Percentiles rank a stretch among this genome's conserved stretches.
Evolutionary conservation across 2,113 vertebrate genomes (phyloP).

Genomic region (Amblyopsis rosae): DNA sequence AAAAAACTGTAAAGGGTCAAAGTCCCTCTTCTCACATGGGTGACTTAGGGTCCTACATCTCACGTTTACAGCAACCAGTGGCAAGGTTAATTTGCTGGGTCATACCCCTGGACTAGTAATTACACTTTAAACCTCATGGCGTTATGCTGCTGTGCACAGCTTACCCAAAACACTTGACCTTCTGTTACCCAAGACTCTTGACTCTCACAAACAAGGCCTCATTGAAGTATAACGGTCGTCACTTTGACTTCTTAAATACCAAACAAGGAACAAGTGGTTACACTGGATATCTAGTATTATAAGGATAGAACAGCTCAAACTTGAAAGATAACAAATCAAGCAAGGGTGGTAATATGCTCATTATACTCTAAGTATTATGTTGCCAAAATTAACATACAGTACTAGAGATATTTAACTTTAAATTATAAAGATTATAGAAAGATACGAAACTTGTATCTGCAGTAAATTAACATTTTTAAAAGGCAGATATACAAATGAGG

Average conservation of each 20-base stretch:
- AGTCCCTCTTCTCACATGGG: slow-evolving; percentile 29
- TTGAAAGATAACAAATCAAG: no score
- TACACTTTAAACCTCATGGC: slow-evolving; percentile 43
- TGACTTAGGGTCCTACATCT: slow-evolving; percentile 25
- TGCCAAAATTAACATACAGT: no score
- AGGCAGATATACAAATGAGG: no score
- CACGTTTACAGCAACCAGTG: slow-evolving; percentile 48
- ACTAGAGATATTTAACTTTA: no score
- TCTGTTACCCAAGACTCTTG: background rate
- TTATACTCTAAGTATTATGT: no score
- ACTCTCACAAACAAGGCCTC: background rate
- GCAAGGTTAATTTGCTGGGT: slow-evolving; percentile 55
- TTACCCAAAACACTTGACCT: slow-evolving; percentile 7
- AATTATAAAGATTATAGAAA: no score
- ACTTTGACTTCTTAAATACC: background rate
- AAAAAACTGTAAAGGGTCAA: slow-evolving; percentile 22
- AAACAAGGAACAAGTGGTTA: background rate
- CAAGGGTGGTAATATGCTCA: no score
- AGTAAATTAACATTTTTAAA: no score
- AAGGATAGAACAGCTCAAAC: no score
- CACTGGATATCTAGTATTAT: background rate
- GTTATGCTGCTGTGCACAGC: slow-evolving; percentile 23
- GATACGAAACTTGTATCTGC: no score
- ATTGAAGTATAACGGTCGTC: slow-evolving; percentile 7
- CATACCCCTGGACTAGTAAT: slow-evolving; percentile 48